phyloP scores from a whole-genome alignment of 2,113 vertebrate species.

The Lepisosteus oculatus region DNA sequence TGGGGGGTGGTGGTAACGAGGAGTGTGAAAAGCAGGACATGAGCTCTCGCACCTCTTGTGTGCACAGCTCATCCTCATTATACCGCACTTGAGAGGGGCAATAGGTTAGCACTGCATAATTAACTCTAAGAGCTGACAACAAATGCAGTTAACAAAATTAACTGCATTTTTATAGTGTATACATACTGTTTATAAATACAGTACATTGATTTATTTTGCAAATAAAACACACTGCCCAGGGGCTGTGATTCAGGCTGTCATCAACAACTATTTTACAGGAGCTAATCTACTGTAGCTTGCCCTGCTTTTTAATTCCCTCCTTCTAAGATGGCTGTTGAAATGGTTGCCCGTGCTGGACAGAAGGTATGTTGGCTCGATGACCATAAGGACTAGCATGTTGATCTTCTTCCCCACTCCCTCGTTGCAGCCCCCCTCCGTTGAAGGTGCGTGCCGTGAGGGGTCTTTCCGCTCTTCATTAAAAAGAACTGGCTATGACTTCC shows the following conservation, averaged over 20 bases:
- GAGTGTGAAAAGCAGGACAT: too few species aligned
- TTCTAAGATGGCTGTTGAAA: not conserved
- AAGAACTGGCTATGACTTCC: constrained; percentile 3
- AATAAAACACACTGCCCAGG: not conserved
- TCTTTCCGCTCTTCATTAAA: constrained; percentile 16
- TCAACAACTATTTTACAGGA: constrained; percentile 10
- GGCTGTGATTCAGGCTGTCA: constrained; percentile 12
- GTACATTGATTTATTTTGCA: too few species aligned
- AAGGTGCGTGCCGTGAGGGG: constrained; percentile 3
- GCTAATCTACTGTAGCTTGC: not conserved
- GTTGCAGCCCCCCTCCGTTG: not conserved
- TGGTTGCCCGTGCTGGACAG: not conserved
- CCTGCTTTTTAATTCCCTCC: not conserved
- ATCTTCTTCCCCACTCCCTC: constrained; percentile 1
- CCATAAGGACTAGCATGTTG: not conserved
- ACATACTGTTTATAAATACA: too few species aligned
- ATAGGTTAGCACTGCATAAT: too few species aligned
- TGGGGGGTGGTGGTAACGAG: too few species aligned
- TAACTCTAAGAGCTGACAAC: too few species aligned
- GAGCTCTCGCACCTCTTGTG: too few species aligned
- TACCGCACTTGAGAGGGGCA: too few species aligned
- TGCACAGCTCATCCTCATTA: too few species aligned
- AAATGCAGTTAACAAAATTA: too few species aligned
- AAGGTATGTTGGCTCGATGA: constrained; percentile 10
- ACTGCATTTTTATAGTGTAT: too few species aligned